These are phyloP conservation scores for Malurus leucopterus DNA, from an alignment of 2,797 vertebrate genomes.

Conservation along the genomic window DNA sequence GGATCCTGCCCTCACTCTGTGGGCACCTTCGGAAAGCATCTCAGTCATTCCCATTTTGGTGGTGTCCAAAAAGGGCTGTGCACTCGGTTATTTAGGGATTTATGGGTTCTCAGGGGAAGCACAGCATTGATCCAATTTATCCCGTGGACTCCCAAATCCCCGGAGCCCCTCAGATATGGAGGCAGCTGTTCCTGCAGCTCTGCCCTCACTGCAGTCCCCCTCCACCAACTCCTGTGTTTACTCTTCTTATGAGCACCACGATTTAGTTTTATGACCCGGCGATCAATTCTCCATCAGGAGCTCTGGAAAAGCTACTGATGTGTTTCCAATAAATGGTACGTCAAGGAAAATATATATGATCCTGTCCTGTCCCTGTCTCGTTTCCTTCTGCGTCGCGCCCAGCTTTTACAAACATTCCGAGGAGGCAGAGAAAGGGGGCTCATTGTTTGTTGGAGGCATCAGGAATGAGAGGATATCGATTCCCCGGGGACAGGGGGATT, in stretches of 20 bases:
- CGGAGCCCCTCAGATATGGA: neutral
- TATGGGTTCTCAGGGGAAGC: neutral
- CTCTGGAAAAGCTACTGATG: constrained; percentile 47
- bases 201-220: neutral
- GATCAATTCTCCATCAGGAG: constrained; percentile 57
- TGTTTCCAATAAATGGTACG: constrained; percentile 40
- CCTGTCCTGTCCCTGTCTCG: neutral
- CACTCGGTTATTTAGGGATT: neutral
- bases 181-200: neutral
- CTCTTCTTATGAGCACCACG: constrained; percentile 22
- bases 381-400: neutral
- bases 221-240: neutral
- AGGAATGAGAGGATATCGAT: neutral
- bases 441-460: neutral
- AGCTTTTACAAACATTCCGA: neutral
- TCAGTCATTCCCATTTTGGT: neutral
- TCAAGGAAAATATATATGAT: constrained; percentile 28
- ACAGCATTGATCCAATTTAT: constrained; percentile 13
- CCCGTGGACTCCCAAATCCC: neutral
- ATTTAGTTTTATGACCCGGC: constrained; percentile 61
- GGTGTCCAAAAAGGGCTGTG: neutral
- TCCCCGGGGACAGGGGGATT: rapidly evolving
- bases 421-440: neutral
- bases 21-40: neutral
- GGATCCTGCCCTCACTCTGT: neutral